A percentile compares a stretch with the other conserved stretches of the same genome.
These are phyloP conservation scores for Cynocephalus volans DNA, from an alignment of 2,113 vertebrate species.

Conservation along the genomic window DNA sequence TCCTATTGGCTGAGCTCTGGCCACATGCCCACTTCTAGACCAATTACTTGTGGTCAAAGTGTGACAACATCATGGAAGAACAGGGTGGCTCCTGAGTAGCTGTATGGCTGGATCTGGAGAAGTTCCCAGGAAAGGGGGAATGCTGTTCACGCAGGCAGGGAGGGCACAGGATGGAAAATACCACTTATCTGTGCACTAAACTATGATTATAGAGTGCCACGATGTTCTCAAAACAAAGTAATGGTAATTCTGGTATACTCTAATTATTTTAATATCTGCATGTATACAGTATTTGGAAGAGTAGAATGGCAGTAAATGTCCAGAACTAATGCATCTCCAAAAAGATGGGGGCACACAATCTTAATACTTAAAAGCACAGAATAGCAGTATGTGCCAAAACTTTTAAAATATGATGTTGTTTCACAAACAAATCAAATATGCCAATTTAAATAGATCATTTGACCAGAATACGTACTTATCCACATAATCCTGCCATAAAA, in stretches of 20 bases:
- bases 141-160: neutral
- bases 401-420: neutral
- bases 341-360: neutral
- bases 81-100: neutral
- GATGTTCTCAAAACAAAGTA: neutral
- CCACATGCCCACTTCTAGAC: neutral
- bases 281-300: neutral
- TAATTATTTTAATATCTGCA: neutral
- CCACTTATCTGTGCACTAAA: neutral
- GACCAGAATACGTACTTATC: neutral
- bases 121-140: neutral
- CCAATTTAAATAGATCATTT: neutral
- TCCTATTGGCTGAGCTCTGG: neutral
- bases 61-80: neutral
- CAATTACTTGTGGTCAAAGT: neutral
- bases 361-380: neutral
- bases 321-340: neutral
- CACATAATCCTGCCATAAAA: neutral
- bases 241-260: neutral
- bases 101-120: neutral
- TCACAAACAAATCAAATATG: constrained; percentile 19
- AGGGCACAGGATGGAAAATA: neutral
- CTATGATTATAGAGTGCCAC: neutral
- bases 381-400: neutral
- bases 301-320: neutral